phyloP scores from a whole-genome alignment of 2,113 vertebrate genomes.

The Arizona elegans region DNA sequence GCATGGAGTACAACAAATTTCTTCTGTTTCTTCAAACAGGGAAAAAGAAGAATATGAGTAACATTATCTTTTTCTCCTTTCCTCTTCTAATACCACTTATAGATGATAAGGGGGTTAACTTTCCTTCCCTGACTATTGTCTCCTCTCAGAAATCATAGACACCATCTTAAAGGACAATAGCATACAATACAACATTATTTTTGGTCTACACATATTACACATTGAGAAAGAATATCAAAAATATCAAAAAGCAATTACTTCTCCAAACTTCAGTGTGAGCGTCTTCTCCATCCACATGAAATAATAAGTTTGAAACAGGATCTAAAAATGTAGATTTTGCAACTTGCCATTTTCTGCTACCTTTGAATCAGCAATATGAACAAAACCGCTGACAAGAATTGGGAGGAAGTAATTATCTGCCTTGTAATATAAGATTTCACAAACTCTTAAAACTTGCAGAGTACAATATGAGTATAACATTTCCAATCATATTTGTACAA shows the following conservation, averaged over 20 bases:
- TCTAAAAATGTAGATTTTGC: background rate
- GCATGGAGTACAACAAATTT: background rate
- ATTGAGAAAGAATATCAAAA: background rate
- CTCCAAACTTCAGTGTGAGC: background rate
- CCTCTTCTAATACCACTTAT: background rate
- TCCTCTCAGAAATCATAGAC: background rate
- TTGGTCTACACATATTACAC: background rate
- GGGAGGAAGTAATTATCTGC: background rate
- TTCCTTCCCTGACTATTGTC: background rate
- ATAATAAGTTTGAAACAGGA: background rate
- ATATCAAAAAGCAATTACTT: background rate
- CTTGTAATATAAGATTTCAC: background rate
- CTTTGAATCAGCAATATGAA: background rate
- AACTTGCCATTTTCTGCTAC: background rate
- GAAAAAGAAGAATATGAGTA: background rate
- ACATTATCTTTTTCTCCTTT: background rate
- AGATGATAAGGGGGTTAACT: background rate
- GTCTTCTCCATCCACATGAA: background rate
- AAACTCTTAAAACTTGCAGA: background rate
- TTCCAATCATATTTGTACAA: background rate
- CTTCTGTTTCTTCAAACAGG: background rate
- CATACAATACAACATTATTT: background rate
- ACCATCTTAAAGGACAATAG: background rate
- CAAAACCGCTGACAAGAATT: background rate
- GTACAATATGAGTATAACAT: background rate